Percentiles rank a stretch among this genome's conserved stretches.
These are phyloP conservation scores for Paratilapia polleni DNA, from an alignment of 2,113 vertebrate species.

Conservation along the genomic window DNA sequence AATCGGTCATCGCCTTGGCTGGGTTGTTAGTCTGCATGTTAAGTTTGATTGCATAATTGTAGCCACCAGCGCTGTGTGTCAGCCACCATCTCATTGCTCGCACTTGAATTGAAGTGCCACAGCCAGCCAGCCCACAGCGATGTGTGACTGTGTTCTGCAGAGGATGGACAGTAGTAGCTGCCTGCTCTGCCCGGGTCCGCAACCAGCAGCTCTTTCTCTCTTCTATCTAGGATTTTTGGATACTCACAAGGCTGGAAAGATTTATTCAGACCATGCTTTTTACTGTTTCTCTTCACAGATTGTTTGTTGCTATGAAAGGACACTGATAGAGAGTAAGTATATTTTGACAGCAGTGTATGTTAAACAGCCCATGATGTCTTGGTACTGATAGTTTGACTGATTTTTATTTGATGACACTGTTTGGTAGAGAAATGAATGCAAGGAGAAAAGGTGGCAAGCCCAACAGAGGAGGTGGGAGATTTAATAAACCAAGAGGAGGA, in stretches of 20 bases:
- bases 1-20: not conserved
- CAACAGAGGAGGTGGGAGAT: constrained; percentile 87
- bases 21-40: constrained; percentile 8
- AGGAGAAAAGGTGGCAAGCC: constrained; percentile 87
- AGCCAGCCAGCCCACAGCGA: constrained; percentile 28
- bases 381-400: not conserved
- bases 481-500: constrained; percentile 79
- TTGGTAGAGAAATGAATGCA: constrained; percentile 72
- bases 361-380: not conserved
- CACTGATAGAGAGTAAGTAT: constrained; percentile 49
- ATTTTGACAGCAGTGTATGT: not conserved
- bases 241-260: not conserved
- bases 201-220: constrained; percentile 17
- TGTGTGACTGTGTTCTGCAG: constrained; percentile 23
- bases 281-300: constrained; percentile 27
- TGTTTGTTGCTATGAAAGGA: constrained; percentile 36
- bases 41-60: constrained; percentile 59
- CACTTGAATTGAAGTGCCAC: constrained; percentile 39
- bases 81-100: constrained; percentile 58
- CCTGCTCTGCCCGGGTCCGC: constrained; percentile 4
- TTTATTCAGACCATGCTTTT: not conserved
- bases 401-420: not conserved
- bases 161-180: constrained; percentile 23
- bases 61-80: constrained; percentile 59
- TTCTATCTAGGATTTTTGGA: not conserved